phyloP scores from a whole-genome alignment of 2,797 vertebrate genomes.

The Pampus argenteus region DNA sequence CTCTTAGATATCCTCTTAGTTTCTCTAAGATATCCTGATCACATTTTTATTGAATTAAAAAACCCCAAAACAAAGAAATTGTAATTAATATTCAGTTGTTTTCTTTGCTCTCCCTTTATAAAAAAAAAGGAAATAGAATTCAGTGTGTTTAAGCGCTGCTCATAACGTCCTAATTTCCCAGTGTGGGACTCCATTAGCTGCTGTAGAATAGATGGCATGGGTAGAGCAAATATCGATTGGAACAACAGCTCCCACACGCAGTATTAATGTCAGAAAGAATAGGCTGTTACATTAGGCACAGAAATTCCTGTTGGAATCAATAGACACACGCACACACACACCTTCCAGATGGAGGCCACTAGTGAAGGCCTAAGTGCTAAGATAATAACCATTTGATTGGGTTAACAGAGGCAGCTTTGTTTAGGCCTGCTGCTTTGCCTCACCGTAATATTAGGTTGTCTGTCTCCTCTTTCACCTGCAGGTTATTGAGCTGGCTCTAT shows the following conservation, averaged over 20 bases:
- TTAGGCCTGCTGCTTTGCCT: constrained; percentile 52
- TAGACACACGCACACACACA: constrained; percentile 41
- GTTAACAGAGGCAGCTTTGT: constrained; percentile 75
- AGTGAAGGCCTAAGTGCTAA: constrained; percentile 65
- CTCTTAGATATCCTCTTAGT: neutral
- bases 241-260: constrained; percentile 49
- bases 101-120: neutral
- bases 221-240: constrained; percentile 63
- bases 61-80: neutral
- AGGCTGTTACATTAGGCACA: constrained; percentile 65
- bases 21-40: neutral
- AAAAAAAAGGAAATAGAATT: constrained; percentile 16
- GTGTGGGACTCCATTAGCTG: constrained; percentile 70
- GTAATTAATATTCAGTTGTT: constrained; percentile 22
- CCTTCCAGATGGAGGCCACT: constrained; percentile 46
- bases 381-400: constrained; percentile 78
- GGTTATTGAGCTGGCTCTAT: constrained; percentile 58
- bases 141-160: constrained; percentile 9
- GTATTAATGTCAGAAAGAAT: constrained; percentile 74
- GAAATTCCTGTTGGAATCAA: constrained; percentile 70
- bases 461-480: constrained; percentile 64
- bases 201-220: constrained; percentile 49
- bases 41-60: neutral
- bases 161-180: constrained; percentile 61
- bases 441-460: constrained; percentile 54